Percentiles rank a stretch among this genome's conserved stretches.
Conservation (phyloP, 2,888 invertebrate genomes). For the Drosophila cognata region DNA sequence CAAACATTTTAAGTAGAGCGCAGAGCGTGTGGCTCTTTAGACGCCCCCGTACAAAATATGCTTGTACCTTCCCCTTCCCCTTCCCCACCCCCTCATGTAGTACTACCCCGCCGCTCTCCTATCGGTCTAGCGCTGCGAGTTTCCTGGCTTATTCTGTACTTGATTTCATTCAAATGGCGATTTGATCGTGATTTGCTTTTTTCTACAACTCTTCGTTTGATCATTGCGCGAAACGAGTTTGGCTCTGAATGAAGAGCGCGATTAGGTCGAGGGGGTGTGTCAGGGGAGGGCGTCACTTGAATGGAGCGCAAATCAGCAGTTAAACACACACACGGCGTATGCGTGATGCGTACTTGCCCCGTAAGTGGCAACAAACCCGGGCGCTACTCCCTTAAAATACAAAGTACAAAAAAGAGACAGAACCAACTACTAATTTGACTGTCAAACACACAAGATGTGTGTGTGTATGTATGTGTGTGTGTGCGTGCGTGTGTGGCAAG, state of each 20-base stretch:
- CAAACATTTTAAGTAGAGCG: slow-evolving; percentile 5
- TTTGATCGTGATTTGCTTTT: slow-evolving; percentile 27
- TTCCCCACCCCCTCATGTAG: background rate
- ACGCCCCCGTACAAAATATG: slow-evolving; percentile 1
- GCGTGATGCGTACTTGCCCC: slow-evolving; percentile 23
- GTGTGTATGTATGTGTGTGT: background rate
- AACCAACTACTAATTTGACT: slow-evolving; percentile 60
- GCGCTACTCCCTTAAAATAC: background rate
- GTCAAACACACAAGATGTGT: slow-evolving; percentile 51
- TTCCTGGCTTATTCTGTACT: slow-evolving; percentile 33
- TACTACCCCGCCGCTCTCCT: background rate
- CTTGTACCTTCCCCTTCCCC: background rate
- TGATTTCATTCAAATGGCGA: slow-evolving; percentile 70
- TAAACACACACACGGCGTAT: slow-evolving; percentile 47
- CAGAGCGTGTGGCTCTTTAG: background rate
- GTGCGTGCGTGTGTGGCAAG: background rate
- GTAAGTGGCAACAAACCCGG: background rate
- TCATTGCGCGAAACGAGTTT: slow-evolving; percentile 39
- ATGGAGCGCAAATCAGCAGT: slow-evolving; percentile 20
- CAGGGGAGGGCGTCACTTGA: slow-evolving; percentile 1
- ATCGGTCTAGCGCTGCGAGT: background rate
- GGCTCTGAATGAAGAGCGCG: slow-evolving; percentile 5
- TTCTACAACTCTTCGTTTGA: slow-evolving; percentile 12
- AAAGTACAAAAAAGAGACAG: background rate
- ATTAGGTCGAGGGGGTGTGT: background rate